Conservation (phyloP, 2,113 vertebrate genomes). For the Glaucidium brasilianum region DNA sequence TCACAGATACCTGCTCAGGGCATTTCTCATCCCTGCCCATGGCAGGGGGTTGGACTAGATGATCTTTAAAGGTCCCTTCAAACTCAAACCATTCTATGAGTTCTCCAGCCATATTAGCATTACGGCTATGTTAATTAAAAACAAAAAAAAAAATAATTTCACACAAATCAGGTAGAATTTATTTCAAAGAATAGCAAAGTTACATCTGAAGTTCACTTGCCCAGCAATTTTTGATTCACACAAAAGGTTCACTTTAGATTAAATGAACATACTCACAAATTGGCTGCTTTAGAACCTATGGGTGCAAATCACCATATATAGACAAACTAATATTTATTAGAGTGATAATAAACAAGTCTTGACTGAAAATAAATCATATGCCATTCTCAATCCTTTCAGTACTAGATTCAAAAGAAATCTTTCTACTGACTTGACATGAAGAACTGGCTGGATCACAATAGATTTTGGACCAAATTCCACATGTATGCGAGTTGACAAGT, state of each 20-base stretch:
- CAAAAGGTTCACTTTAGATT: not conserved
- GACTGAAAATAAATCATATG: not conserved
- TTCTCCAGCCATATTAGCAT: not conserved
- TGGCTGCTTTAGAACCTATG: not conserved
- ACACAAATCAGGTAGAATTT: not conserved
- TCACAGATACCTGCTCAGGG: not conserved
- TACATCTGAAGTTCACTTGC: not conserved
- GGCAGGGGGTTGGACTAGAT: rapidly evolving
- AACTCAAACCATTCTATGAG: not conserved
- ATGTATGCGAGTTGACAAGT: not conserved
- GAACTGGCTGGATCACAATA: not conserved
- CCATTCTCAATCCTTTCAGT: not conserved
- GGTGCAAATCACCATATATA: not conserved
- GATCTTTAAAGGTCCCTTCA: not conserved
- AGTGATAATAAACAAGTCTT: not conserved
- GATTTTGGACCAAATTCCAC: not conserved
- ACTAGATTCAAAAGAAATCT: not conserved
- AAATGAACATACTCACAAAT: not conserved
- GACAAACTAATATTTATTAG: not conserved
- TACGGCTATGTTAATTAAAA: not conserved
- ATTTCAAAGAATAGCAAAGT: not conserved
- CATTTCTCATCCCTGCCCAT: not conserved
- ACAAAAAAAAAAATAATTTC: not conserved
- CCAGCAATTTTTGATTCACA: not conserved
- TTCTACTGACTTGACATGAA: not conserved